Evolutionary conservation across 2,797 vertebrate species (phyloP).

Genomic region (Anabas testudineus): DNA sequence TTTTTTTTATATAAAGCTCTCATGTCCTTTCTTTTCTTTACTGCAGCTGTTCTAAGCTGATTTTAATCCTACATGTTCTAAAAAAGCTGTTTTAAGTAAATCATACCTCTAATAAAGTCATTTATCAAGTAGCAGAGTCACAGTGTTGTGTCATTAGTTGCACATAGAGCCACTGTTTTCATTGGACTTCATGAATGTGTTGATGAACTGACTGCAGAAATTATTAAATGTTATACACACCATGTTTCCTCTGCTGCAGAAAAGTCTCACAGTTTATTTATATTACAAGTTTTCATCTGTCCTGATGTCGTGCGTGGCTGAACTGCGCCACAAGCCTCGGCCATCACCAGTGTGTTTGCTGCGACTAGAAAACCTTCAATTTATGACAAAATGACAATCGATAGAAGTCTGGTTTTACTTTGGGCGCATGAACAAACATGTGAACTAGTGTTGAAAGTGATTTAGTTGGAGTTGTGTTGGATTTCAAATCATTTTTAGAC

Average conservation of each 20-base stretch:
- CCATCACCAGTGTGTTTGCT: conserved; percentile 54
- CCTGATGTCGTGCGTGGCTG: neutral
- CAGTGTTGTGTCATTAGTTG: no score
- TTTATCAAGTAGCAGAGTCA: no score
- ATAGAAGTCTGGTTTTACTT: rapidly evolving
- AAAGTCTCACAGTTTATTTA: neutral
- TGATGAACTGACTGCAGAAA: no score
- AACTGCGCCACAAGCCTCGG: neutral
- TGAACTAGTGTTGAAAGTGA: rapidly evolving
- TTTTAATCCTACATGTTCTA: no score
- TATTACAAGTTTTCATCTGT: neutral
- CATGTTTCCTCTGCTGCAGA: neutral
- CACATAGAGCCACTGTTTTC: no score
- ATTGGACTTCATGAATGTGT: no score
- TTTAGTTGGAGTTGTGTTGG: neutral
- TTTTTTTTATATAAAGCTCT: no score
- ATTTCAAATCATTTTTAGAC: neutral
- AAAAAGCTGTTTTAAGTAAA: no score
- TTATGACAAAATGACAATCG: neutral
- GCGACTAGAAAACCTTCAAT: neutral
- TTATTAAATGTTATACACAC: no score
- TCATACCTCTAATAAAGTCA: no score
- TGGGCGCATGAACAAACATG: neutral
- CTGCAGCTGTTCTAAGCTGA: no score
- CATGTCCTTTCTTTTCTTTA: no score